Conservation (phyloP, 2,888 invertebrate genomes). For the Muschampia plurimacula region DNA sequence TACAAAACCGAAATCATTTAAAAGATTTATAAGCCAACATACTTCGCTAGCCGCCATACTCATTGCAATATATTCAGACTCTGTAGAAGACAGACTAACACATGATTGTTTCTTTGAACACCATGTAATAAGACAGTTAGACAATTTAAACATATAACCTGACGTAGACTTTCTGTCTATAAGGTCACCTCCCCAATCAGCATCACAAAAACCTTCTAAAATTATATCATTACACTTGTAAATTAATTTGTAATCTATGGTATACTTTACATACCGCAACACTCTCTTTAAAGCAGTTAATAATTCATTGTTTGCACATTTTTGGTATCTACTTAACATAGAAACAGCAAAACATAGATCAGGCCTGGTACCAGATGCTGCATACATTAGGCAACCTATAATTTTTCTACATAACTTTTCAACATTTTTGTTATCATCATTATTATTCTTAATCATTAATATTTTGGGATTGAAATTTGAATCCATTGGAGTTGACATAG, state of each 20-base stretch:
- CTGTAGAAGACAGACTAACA: constrained; percentile 42
- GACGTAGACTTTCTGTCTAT: constrained; percentile 37
- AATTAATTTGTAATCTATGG: constrained; percentile 34
- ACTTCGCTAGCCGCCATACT: constrained; percentile 41
- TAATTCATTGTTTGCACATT: constrained; percentile 38
- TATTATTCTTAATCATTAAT: neutral
- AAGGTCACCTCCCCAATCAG: constrained; percentile 39
- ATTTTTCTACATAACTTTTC: constrained; percentile 12
- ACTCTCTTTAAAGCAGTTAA: constrained; percentile 39
- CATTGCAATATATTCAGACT: constrained; percentile 40
- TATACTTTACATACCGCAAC: constrained; percentile 35
- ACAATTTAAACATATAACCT: constrained; percentile 48
- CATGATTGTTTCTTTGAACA: constrained; percentile 35
- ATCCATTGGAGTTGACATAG: constrained; percentile 17
- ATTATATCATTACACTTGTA: constrained; percentile 28
- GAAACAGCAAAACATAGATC: constrained; percentile 18
- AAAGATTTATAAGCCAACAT: constrained; percentile 42
- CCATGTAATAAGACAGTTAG: constrained; percentile 52
- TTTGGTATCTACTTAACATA: constrained; percentile 42
- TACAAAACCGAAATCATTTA: constrained; percentile 35
- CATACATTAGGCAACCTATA: constrained; percentile 19
- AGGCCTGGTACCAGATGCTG: constrained; percentile 16
- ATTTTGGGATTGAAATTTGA: constrained; percentile 6
- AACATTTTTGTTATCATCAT: constrained; percentile 1
- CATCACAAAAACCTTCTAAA: constrained; percentile 34